Conservation (phyloP, 2,113 vertebrate species). For the Oryzias curvinotus region DNA sequence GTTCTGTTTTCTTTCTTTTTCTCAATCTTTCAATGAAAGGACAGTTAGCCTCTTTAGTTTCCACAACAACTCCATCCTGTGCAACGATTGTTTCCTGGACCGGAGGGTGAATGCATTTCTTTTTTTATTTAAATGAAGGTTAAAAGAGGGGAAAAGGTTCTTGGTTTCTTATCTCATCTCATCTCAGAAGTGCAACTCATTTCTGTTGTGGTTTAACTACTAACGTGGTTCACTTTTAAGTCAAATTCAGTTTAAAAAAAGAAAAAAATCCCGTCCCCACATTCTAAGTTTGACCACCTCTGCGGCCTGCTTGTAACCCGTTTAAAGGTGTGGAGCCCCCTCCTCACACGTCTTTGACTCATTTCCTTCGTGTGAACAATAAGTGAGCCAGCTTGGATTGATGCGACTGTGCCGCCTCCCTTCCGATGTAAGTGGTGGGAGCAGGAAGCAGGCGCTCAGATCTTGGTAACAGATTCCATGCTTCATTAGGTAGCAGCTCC, state of each 20-base stretch:
- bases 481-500: slow-evolving; percentile 75
- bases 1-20: background rate
- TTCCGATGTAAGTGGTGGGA: slow-evolving; percentile 57
- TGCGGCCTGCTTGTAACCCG: background rate
- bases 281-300: background rate
- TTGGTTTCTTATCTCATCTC: too few species aligned
- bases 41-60: slow-evolving; percentile 3
- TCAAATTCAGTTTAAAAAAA: background rate
- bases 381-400: slow-evolving; percentile 25
- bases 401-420: slow-evolving; percentile 23
- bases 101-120: background rate
- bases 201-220: slow-evolving; percentile 22
- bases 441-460: slow-evolving; percentile 49
- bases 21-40: background rate
- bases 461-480: slow-evolving; percentile 67
- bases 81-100: background rate
- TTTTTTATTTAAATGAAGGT: too few species aligned
- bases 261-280: background rate
- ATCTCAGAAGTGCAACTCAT: background rate
- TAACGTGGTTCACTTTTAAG: slow-evolving; percentile 13
- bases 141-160: too few species aligned
- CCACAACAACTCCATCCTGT: background rate
- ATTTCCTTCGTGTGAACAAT: slow-evolving; percentile 33
- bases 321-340: background rate
- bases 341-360: slow-evolving; percentile 26